Percentiles rank a stretch among this genome's conserved stretches.
These are phyloP conservation scores for Eulemur coronatus DNA, from an alignment of 2,797 vertebrate genomes.

Conservation along the genomic window DNA sequence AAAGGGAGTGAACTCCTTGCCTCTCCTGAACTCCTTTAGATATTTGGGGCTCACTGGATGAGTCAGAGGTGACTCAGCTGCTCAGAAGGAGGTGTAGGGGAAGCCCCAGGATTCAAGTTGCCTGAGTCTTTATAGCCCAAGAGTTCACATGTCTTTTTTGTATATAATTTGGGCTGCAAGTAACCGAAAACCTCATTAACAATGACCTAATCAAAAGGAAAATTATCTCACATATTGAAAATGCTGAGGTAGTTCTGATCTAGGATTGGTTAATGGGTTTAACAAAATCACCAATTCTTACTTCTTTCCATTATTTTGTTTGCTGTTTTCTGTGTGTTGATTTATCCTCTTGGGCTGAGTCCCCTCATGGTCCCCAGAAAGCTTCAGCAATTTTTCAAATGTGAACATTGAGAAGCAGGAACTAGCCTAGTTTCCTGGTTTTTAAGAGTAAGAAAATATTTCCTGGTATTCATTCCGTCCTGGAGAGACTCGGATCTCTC, in stretches of 20 bases:
- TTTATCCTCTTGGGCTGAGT: not conserved
- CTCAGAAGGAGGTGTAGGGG: constrained; percentile 19
- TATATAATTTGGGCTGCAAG: constrained; percentile 17
- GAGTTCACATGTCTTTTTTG: constrained; percentile 6
- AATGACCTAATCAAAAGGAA: constrained; percentile 16
- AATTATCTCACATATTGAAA: constrained; percentile 3
- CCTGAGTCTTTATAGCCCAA: not conserved
- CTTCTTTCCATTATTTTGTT: constrained; percentile 8
- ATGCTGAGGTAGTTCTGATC: not conserved
- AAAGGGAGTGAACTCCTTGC: not conserved
- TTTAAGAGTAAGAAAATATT: not conserved
- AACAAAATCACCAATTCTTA: not conserved
- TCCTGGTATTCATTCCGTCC: not conserved
- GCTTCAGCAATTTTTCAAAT: not conserved
- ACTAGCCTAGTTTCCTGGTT: not conserved
- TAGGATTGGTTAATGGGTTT: not conserved
- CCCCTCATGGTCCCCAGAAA: not conserved
- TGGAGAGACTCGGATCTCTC: not conserved
- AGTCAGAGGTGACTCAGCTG: constrained; percentile 57
- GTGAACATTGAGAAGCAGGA: not conserved
- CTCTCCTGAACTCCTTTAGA: constrained; percentile 13
- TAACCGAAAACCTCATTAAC: not conserved
- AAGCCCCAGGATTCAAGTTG: constrained; percentile 14
- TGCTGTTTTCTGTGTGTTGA: not conserved
- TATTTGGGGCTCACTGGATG: constrained; percentile 48